Base-by-base conservation (phyloP, 2,888 invertebrate genomes). In the Athripsodes cinereus region DNA sequence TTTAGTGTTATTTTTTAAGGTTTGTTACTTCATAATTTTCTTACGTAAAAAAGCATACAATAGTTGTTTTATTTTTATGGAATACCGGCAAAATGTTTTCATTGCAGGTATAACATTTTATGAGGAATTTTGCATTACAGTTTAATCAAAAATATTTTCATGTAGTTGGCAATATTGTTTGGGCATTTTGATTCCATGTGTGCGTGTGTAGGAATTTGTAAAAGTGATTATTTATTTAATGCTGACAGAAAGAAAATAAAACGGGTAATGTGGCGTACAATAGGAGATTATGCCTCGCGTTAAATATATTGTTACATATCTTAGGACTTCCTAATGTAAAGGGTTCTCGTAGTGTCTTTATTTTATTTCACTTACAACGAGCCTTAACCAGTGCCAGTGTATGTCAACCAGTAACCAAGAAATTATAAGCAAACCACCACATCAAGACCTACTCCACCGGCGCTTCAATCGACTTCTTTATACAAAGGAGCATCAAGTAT, bases 201-300 rank as follows among this genome's bases (percentile, higher is more conserved):
- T 72, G 71, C 70, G 71, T 69, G 69, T 71, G 70, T 71, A 78
- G 40, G 40, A 40, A 76, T 72, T 78, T 78, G 77, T 78, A 77
- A 40, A 78, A 78, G 78, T 77, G 77, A 79, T 78, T 78, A 40
- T 78, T 78, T 77, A 75, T 76, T 78, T 73, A 71, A 77, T 73
- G 78, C 76, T 78, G 74, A 75, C 76, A 72, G 72, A 75, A 76
- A 76, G 72, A 75, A 75, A 76, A 73, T 76, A 75, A 78, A 75
- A 74, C 75, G 73, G 75, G 70, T 72, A 70, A 60, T 54, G 51
- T 51, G 53, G 46, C 50, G 44, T 57, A 52, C 20, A 53, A 34
- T 22, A 18, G 44, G 44, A 31, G 21, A 35, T 10, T 31, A 40
- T 40, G 16, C 16, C 40, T 40, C 40, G 16, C 40, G 40, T 40